These are phyloP conservation scores for Phaethon lepturus DNA, from an alignment of 2,113 vertebrate species.

Conservation along the genomic window DNA sequence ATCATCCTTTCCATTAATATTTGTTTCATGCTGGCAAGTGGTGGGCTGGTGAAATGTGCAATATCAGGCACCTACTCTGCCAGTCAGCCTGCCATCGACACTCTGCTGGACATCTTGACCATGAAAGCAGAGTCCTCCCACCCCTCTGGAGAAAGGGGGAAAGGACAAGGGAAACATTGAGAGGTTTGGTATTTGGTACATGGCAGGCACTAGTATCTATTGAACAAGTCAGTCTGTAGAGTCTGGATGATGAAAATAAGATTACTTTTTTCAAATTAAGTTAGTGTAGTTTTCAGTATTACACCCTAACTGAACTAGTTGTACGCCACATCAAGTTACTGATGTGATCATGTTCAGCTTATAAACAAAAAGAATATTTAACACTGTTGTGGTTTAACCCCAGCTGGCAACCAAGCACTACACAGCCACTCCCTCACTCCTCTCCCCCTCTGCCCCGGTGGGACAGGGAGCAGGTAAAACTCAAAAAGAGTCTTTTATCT, in stretches of 20 bases:
- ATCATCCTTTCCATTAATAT: not conserved
- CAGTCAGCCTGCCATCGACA: not conserved
- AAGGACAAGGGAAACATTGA: not conserved
- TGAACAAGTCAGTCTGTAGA: not conserved
- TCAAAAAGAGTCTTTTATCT: too few species aligned
- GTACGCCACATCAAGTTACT: too few species aligned
- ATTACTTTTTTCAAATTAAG: not conserved
- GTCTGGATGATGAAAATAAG: not conserved
- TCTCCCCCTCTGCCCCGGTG: too few species aligned
- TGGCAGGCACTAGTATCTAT: not conserved
- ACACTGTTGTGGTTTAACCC: not conserved
- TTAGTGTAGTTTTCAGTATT: not conserved
- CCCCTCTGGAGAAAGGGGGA: not conserved
- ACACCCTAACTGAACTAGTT: not conserved
- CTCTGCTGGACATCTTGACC: not conserved
- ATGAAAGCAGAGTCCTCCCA: not conserved
- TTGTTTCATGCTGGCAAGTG: not conserved
- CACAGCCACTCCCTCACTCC: too few species aligned
- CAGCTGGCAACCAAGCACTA: too few species aligned
- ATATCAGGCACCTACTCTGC: not conserved
- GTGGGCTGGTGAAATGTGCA: not conserved
- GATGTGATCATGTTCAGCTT: not conserved
- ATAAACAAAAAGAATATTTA: not conserved
- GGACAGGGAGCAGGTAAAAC: too few species aligned
- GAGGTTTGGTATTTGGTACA: not conserved